Conservation (phyloP, 2,888 invertebrate species). For the Drosophila borborema region DNA sequence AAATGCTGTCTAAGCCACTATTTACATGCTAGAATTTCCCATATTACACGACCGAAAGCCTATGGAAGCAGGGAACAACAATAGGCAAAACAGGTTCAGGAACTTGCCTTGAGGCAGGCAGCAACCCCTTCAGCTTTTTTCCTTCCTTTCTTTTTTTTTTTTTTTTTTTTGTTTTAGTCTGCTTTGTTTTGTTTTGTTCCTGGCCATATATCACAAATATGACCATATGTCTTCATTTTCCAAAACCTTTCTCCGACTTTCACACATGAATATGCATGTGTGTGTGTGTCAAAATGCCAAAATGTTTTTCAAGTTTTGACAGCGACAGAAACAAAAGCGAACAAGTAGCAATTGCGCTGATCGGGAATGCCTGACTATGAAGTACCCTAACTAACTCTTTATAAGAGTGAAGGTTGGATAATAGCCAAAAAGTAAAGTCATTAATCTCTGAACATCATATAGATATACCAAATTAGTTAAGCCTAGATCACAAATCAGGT, state of each 20-base stretch:
- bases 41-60: constrained; percentile 13
- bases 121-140: constrained; percentile 44
- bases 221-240: constrained; percentile 65
- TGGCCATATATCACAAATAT: constrained; percentile 20
- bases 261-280: constrained; percentile 6
- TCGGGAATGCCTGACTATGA: not conserved
- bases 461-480: no score
- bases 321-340: constrained; percentile 23
- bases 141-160: no score
- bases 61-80: constrained; percentile 1
- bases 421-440: not conserved
- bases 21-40: constrained; percentile 15
- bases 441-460: no score
- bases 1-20: constrained; percentile 4
- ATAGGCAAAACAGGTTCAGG: constrained; percentile 35
- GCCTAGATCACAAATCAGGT: no score
- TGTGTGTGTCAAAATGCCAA: constrained; percentile 60
- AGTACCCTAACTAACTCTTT: not conserved
- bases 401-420: not conserved
- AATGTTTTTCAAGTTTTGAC: constrained; percentile 56
- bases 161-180: not conserved
- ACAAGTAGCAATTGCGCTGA: not conserved
- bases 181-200: not conserved
- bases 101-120: constrained; percentile 17
- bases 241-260: constrained; percentile 38